Conservation (phyloP, 2,888 invertebrate genomes). For the Nemotelus nigrinus region DNA sequence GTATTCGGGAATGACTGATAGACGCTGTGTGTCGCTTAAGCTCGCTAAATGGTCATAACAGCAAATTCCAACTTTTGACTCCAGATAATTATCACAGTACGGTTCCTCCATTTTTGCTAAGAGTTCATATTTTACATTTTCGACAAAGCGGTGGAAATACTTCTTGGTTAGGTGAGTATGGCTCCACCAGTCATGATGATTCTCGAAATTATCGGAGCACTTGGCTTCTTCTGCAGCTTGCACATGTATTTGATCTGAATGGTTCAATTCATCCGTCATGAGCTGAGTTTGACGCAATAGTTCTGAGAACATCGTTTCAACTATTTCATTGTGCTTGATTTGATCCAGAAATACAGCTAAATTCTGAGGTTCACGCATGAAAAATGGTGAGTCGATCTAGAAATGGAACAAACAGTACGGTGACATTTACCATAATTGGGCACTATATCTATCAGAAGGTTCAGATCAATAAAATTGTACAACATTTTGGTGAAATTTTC, state of each 20-base stretch:
- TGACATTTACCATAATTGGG: too few relatives aligned
- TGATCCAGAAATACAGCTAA: constrained; percentile 61
- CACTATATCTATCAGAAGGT: too few relatives aligned
- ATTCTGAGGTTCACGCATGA: constrained; percentile 61
- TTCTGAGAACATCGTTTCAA: constrained; percentile 59
- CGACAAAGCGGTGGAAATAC: constrained; percentile 59
- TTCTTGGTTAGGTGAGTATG: constrained; percentile 58
- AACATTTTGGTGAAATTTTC: too few relatives aligned
- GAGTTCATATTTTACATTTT: constrained; percentile 56
- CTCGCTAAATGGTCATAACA: constrained; percentile 60
- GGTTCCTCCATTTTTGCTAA: constrained; percentile 46
- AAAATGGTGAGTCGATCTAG: constrained; percentile 61
- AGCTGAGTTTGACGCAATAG: constrained; percentile 59
- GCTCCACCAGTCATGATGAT: constrained; percentile 58
- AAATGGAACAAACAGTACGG: not conserved
- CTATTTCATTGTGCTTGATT: constrained; percentile 61
- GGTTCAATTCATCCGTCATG: constrained; percentile 61
- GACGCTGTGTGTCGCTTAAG: constrained; percentile 54
- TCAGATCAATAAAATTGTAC: too few relatives aligned
- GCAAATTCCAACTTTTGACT: constrained; percentile 53
- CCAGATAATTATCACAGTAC: constrained; percentile 45
- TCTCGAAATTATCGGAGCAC: constrained; percentile 60
- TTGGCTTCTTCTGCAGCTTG: constrained; percentile 62
- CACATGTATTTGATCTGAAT: constrained; percentile 61
- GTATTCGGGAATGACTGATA: constrained; percentile 59